Evolutionary conservation across 2,113 vertebrate genomes (phyloP).

Genomic region (Rhinolophus sinicus): DNA sequence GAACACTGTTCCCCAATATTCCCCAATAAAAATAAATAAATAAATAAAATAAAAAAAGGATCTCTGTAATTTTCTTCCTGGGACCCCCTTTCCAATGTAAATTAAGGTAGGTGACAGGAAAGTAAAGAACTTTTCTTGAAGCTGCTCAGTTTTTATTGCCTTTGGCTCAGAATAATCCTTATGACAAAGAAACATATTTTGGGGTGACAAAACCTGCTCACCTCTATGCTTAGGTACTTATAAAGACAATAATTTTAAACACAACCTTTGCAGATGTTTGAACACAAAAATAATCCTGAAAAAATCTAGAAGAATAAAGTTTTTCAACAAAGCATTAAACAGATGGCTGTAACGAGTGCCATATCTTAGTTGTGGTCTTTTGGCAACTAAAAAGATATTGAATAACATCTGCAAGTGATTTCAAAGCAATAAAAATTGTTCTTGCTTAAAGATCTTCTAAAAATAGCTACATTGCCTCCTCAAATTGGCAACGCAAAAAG

Average conservation of each 20-base stretch:
- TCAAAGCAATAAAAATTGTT: conserved; percentile 54
- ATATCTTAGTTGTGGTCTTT: conserved; percentile 49
- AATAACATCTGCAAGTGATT: conserved; percentile 66
- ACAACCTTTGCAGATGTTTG: conserved; percentile 40
- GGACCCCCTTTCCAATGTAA: neutral
- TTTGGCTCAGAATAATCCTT: neutral
- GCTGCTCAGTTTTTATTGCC: neutral
- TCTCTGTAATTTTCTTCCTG: neutral
- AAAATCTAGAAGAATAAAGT: conserved; percentile 24
- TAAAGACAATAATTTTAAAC: neutral
- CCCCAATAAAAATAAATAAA: too few species aligned
- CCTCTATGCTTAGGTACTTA: neutral
- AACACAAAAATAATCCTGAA: conserved; percentile 40
- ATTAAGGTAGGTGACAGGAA: neutral
- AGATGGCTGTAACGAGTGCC: conserved; percentile 27
- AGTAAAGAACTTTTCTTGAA: neutral
- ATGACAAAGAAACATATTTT: neutral
- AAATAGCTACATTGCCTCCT: conserved; percentile 59
- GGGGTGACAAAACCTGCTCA: neutral
- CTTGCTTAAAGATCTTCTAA: conserved; percentile 67
- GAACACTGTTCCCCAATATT: too few species aligned
- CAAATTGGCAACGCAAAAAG: conserved; percentile 26
- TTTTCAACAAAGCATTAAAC: conserved; percentile 22
- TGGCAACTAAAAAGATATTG: conserved; percentile 49
- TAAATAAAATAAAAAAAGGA: too few species aligned